These are phyloP conservation scores for Tribolium madens DNA, from an alignment of 1,140 invertebrate species.

Conservation along the genomic window DNA sequence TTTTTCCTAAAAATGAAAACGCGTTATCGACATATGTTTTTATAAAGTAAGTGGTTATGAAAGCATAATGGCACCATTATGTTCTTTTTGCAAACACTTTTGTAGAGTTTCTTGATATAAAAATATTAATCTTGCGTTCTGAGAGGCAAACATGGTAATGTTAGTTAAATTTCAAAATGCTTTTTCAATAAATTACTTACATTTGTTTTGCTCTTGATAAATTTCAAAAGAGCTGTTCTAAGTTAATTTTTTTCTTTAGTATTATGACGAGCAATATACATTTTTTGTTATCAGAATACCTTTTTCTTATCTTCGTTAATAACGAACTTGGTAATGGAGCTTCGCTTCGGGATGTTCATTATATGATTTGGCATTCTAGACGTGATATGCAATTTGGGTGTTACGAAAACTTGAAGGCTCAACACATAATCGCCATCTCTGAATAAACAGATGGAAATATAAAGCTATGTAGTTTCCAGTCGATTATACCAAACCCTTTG, in stretches of 20 bases:
- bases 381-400: conserved; percentile 12
- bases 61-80: conserved; percentile 31
- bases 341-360: not conserved
- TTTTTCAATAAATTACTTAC: conserved; percentile 11
- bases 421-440: conserved; percentile 7
- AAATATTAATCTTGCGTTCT: conserved; percentile 22
- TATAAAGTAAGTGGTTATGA: conserved; percentile 13
- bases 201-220: not conserved
- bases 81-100: conserved; percentile 18
- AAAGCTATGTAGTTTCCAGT: not conserved
- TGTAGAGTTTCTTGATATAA: conserved; percentile 7
- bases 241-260: not conserved
- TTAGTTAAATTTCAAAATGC: not conserved
- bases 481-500: conserved; percentile 2
- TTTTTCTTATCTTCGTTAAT: conserved; percentile 5
- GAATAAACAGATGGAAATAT: conserved; percentile 15
- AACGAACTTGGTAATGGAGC: not conserved
- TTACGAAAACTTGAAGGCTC: conserved; percentile 8
- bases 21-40: conserved; percentile 21
- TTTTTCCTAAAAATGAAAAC: not conserved
- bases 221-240: not conserved
- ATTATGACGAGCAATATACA: not conserved
- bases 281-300: not conserved
- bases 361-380: conserved; percentile 16
- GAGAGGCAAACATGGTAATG: not conserved